Conservation (phyloP, 2,113 vertebrate genomes). For the Macrotus californicus region DNA sequence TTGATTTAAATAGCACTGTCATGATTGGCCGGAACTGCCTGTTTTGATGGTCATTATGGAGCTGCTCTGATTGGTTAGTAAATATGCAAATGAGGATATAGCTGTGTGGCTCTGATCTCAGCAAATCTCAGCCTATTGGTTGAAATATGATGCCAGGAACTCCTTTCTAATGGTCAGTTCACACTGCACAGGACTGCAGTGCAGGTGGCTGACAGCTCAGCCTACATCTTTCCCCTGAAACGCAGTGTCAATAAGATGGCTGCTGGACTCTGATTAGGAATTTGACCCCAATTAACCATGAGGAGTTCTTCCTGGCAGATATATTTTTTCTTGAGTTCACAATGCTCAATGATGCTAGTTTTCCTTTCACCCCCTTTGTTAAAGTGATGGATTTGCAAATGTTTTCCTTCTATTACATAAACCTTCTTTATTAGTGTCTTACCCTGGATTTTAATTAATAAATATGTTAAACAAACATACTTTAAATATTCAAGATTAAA, state of each 20-base stretch:
- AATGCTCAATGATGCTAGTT: neutral
- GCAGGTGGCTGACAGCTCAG: neutral
- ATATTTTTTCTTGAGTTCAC: neutral
- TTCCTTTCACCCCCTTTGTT: neutral
- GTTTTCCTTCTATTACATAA: neutral
- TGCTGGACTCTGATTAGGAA: neutral
- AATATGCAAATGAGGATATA: neutral
- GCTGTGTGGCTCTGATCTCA: neutral
- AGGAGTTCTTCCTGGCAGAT: neutral
- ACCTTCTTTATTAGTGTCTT: neutral
- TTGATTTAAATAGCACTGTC: neutral
- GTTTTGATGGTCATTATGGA: neutral
- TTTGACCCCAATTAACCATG: neutral
- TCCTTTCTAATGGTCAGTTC: neutral
- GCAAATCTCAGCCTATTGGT: neutral
- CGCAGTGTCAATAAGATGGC: no score
- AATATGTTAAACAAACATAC: neutral
- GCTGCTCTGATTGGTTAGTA: neutral
- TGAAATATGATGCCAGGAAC: neutral
- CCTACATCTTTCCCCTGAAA: neutral
- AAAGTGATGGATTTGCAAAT: neutral
- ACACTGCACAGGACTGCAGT: neutral
- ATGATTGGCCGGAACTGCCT: neutral
- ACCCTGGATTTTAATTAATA: neutral
- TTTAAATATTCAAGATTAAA: constrained; percentile 13